Evolutionary conservation across 2,797 vertebrate species (phyloP), one percentile per base, ranked within the genome.

Genomic region (Tokudaia tokunoshimensis): DNA sequence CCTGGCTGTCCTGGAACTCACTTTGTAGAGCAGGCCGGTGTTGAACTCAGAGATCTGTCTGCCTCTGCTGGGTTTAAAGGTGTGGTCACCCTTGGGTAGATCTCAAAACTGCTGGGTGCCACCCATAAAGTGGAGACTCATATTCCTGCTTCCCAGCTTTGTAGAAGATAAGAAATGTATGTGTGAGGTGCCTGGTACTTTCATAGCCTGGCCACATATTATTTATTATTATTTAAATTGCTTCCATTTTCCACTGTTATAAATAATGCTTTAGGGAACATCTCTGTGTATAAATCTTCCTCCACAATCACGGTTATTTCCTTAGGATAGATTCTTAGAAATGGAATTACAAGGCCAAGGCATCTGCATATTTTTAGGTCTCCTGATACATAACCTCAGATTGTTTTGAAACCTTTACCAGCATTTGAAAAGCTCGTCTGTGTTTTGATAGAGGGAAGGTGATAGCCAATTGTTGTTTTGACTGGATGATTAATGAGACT

Each of bases 141-240:
- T 2, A 44, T 70, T 75, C 82, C 79, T 81, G 72, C 81, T 41
- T 81, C 76, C 19, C 34, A 47, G 31, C 61, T 94, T 89, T 83
- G 57, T 76, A 34, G 82, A 67, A 89, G 70, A 92, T 79, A 26
- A 80, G 92, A 94, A 96, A 91, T 95, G 47, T 34, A 26, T 86
- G 82, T 86, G 50, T 61, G 52, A 91, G 88, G 20, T 57, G n/a
- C 41, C 82, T 76, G 67, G 74, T 67, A 47, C 70, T 93, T 92
- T 92, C 86, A 87, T 74, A 96, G 90, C 95, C 94, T 63, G 59
- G 85, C 57, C 89, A 93, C 92, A 94, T 81, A 84, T 90, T 93
- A 96, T 96, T 96, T 97, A 96, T 97, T 97, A 97, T 95, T 97
- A 95, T 97, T 97, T 92, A 96, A 96, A 96, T 96, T 89, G 89